phyloP scores from a whole-genome alignment of 2,888 invertebrate species.

The Phortica magna region DNA sequence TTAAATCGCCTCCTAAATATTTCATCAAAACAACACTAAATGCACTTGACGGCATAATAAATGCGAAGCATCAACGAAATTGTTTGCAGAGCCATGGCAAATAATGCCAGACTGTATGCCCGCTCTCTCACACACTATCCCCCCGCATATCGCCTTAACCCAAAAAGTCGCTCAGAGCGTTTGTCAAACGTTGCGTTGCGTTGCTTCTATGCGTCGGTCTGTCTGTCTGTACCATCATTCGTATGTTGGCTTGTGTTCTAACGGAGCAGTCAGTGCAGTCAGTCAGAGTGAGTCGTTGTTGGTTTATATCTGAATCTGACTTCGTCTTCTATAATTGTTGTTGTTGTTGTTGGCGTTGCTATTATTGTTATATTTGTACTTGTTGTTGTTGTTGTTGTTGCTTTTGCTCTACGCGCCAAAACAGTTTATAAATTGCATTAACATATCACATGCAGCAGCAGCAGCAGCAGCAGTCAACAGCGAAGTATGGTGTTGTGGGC shows the following conservation, averaged over 20 bases:
- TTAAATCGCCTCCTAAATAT: slow-evolving; percentile 53
- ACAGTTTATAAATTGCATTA: slow-evolving; percentile 33
- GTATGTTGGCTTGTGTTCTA: background rate
- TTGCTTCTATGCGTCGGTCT: too few relatives aligned
- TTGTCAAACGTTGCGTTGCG: background rate
- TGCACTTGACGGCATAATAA: slow-evolving; percentile 58
- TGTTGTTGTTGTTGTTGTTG: slow-evolving; percentile 4
- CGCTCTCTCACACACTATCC: background rate
- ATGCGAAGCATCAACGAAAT: slow-evolving; percentile 53
- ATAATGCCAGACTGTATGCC: slow-evolving; percentile 4
- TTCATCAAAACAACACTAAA: slow-evolving; percentile 55
- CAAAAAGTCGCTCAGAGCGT: background rate
- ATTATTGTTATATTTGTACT: background rate
- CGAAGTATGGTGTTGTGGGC: background rate
- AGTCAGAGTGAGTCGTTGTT: slow-evolving; percentile 4
- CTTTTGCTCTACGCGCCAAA: slow-evolving; percentile 6
- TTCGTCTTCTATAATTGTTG: background rate
- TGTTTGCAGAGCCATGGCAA: slow-evolving; percentile 18
- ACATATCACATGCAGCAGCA: slow-evolving; percentile 29
- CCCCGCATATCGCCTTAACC: background rate
- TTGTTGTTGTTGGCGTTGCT: background rate
- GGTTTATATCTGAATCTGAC: background rate
- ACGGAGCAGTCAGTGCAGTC: slow-evolving; percentile 12
- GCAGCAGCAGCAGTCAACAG: background rate
- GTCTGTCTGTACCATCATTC: background rate